Percentiles rank a stretch among this genome's conserved stretches.
Conservation (phyloP, 64 coral and sea anemone species). For the Platygyra sinensis region DNA sequence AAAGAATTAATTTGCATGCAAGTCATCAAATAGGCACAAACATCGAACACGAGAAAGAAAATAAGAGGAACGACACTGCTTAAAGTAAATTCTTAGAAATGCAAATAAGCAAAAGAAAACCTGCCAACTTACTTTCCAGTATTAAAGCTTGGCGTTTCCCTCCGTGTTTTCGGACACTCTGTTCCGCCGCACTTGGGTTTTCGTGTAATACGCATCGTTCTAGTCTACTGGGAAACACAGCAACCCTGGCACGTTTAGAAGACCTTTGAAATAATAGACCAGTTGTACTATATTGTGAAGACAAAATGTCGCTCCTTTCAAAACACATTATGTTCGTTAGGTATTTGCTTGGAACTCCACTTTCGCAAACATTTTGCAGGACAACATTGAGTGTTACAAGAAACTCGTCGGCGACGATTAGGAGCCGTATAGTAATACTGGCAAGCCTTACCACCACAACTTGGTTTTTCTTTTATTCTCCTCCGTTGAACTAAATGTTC, state of each 20-base stretch:
- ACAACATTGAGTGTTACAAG: conserved; percentile 54
- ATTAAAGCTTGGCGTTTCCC: conserved; percentile 16
- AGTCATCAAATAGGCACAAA: too few relatives aligned
- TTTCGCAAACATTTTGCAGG: conserved; percentile 44
- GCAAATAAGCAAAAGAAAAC: too few relatives aligned
- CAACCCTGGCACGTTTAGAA: conserved; percentile 29
- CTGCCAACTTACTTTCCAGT: conserved; percentile 63
- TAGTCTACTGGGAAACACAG: conserved; percentile 32
- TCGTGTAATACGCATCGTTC: conserved; percentile 18
- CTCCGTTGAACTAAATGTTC: neutral
- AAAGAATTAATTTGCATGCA: too few relatives aligned
- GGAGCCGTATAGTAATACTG: too few relatives aligned
- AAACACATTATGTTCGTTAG: too few relatives aligned
- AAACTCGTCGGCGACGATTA: too few relatives aligned
- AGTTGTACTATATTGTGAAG: too few relatives aligned
- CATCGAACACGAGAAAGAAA: too few relatives aligned
- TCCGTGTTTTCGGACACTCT: conserved; percentile 37
- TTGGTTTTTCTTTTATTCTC: neutral
- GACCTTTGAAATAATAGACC: too few relatives aligned
- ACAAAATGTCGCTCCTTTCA: too few relatives aligned
- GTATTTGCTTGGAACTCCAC: neutral
- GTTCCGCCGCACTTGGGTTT: conserved; percentile 39
- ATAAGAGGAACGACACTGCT: too few relatives aligned
- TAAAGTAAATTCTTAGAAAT: too few relatives aligned
- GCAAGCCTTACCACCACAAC: neutral